Evolutionary conservation across 2,113 vertebrate genomes (phyloP), one percentile per base, ranked within the genome.

Genomic region (Sturnira hondurensis): DNA sequence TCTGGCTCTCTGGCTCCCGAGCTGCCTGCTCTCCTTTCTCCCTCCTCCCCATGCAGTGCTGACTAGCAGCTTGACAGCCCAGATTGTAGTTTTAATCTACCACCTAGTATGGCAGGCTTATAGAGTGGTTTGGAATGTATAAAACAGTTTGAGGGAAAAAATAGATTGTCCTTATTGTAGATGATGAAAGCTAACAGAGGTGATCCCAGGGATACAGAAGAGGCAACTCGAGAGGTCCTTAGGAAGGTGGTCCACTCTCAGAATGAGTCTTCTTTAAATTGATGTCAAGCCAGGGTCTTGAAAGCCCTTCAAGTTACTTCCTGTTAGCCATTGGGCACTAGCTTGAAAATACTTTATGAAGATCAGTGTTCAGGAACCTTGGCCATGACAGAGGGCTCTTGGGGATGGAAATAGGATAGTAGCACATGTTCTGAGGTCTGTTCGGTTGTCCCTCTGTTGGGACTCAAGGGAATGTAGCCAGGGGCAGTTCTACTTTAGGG

Each of bases 221-320:
- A 20, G 31, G 5, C 3, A 1, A 33, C 0, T 0, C 4, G 2
- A 22, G 17, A 45, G 14, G 10, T 52, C 3, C 36, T 82, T 33
- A 20, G 54, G 36, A 73, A 88, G 38, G 43, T 3, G 2, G 11
- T 33, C 15, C 13, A 31, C 47, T 24, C 2, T n/a, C 38, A 17
- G 7, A 70, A 33, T 38, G 8, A 56, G 43, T 38, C 17, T 67
- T 28, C 31, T 88, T 38, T 87, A 74, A 86, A n/a, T 15, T 93
- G 54, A 41, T 52, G 43, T 61, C 45, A 26, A 1, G 36, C 26
- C 16, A 54, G 15, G 33, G 19, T 56, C 45, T 7, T 41, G 11
- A 82, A 91, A 74, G 13, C 7, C 67, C 24, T 81, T 90, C 31
- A 19, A 22, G 36, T 43, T 71, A 20, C 24, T 93, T 82, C 12